phyloP scores from a whole-genome alignment of 2,888 invertebrate genomes.

The Macaria liturata region DNA sequence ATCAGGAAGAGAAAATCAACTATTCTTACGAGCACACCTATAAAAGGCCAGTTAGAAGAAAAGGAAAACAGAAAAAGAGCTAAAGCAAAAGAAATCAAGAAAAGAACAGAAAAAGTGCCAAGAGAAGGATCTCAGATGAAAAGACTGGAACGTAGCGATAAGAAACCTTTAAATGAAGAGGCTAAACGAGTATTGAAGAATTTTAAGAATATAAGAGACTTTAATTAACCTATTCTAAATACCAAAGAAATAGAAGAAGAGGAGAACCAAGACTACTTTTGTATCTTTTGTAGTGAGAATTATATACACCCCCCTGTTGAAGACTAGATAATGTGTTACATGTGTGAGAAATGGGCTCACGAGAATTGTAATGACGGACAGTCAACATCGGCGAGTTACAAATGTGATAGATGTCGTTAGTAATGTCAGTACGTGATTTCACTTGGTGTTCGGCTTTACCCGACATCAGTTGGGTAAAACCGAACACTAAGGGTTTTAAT shows the following conservation, averaged over 20 bases:
- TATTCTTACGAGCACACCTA: conserved; percentile 28
- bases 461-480: conserved; percentile 7
- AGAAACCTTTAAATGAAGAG: conserved; percentile 16
- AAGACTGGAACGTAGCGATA: conserved; percentile 8
- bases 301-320: conserved; percentile 23
- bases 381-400: conserved; percentile 15
- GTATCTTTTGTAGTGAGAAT: conserved; percentile 18
- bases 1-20: conserved; percentile 25
- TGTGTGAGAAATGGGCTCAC: conserved; percentile 26
- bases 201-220: conserved; percentile 12
- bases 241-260: conserved; percentile 13
- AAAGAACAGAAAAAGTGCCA: conserved; percentile 6
- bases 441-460: conserved; percentile 19
- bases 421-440: conserved; percentile 21
- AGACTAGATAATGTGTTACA: conserved; percentile 30
- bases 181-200: conserved; percentile 17
- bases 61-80: conserved; percentile 29
- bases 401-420: conserved; percentile 23
- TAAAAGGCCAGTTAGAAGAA: conserved; percentile 25
- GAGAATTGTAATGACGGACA: conserved; percentile 24
- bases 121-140: conserved; percentile 6
- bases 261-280: conserved; percentile 5
- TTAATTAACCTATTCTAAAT: conserved; percentile 14
- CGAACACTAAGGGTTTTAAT: neutral
- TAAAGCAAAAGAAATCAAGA: conserved; percentile 18